Percentiles rank a stretch among this genome's conserved stretches.
Evolutionary conservation across 2,888 invertebrate species (phyloP).

Genomic region (Nomada fucata): DNA sequence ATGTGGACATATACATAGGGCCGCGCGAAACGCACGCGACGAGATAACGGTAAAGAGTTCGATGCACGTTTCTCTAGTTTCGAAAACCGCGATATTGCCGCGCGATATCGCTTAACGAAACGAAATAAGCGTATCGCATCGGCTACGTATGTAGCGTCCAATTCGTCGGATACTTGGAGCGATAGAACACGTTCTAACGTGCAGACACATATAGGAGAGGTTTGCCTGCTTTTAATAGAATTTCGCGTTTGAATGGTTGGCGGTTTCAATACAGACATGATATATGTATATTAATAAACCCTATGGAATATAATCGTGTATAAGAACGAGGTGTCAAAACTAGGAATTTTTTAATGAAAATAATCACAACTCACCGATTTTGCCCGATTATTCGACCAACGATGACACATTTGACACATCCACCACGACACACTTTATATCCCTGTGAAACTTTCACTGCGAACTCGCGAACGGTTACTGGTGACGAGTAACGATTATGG

Average conservation of each 20-base stretch:
- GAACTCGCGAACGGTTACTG: slow-evolving; percentile 30
- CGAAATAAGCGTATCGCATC: slow-evolving; percentile 1
- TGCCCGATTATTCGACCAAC: slow-evolving; percentile 15
- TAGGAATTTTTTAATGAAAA: neutral
- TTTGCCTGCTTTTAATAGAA: neutral
- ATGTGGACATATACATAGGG: neutral
- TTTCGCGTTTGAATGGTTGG: neutral
- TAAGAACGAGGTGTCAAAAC: neutral
- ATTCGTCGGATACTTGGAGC: neutral
- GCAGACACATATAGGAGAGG: neutral
- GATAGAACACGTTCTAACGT: neutral
- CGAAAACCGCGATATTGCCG: slow-evolving; percentile 41
- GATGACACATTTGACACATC: slow-evolving; percentile 47
- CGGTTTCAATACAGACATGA: neutral
- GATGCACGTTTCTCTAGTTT: slow-evolving; percentile 51
- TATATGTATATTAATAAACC: neutral
- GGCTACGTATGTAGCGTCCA: slow-evolving; percentile 11
- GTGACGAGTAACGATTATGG: slow-evolving; percentile 23
- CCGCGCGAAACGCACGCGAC: slow-evolving; percentile 26
- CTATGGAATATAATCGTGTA: neutral
- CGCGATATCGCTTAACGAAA: slow-evolving; percentile 22
- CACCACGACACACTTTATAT: slow-evolving; percentile 17
- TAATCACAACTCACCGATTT: slow-evolving; percentile 43
- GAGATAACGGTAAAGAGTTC: slow-evolving; percentile 54
- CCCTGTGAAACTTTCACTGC: slow-evolving; percentile 38